Evolutionary conservation across 1,140 invertebrate species (phyloP), one percentile per base, ranked within the genome.

Genomic region (Asobara japonica): DNA sequence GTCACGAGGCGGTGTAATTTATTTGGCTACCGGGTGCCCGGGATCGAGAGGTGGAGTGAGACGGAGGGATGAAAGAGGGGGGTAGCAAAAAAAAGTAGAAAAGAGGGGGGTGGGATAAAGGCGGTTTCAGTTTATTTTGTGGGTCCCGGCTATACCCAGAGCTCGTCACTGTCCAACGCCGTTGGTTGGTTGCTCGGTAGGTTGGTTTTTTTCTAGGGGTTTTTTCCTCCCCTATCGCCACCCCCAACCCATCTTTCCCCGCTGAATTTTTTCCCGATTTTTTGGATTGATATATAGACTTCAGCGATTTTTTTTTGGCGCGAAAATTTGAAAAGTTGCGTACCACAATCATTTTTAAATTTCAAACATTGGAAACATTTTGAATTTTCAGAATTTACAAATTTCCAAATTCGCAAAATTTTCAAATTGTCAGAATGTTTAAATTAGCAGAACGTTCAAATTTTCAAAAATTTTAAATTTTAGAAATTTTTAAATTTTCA

Each of bases 1-100:
- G 83, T 86, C 84, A 86, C 83, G 84, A 85, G 82, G 83, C 82
- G 84, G 82, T 86, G 83, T 85, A 86, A 86, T 86, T 86, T 86
- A 86, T 86, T 85, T 84, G 84, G 82, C 79, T 62, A 56, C 82
- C 82, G 83, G 83, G 82, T 83, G 81, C 78, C 75, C 76, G 20
- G 74, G 72, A 75, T 67, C 29, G 48, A 27, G 65, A 67, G 20
- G 68, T 41, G 60, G 69, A 38, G 72, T 16, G 22, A 30, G n/a
- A 61, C 38, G 70, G 66, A 7, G 36, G 20, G 61, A 38, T 25
- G 25, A 48, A 48, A 51, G 68, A 36, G 51, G 36, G n/a, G n/a
- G n/a, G n/a, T n/a, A n/a, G n/a, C n/a, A n/a, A n/a, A 38, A 30
- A 48, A 68, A 68, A 61, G 56, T 29, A 65, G 27, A 71, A 51